Evolutionary conservation across 2,113 vertebrate species (phyloP), one percentile per base, ranked within the genome.

Genomic region (Acrocephalus kingi): DNA sequence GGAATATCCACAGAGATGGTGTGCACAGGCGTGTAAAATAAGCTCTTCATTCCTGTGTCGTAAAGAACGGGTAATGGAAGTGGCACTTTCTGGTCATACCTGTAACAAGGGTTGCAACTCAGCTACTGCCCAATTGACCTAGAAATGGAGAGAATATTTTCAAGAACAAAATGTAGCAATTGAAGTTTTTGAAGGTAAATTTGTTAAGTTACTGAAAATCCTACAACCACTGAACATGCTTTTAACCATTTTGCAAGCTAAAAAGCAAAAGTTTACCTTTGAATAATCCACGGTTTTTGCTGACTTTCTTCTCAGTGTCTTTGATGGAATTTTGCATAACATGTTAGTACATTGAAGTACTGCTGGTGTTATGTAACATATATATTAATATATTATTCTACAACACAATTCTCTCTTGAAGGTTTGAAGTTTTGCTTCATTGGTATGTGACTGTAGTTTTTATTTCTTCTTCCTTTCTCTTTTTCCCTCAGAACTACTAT

Each of bases 401-500:
- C 24, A 49, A 59, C 7, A 68, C 33, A 59, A 43, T 21, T 73
- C 11, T 27, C 15, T 85, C 51, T 71, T 75, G 33, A 56, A 33
- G 52, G 46, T 87, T 84, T 61, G 30, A 52, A 13, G 55, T 72
- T 93, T 84, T 58, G 6, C 13, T 90, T 68, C 14, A n/a, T 33
- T 87, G 21, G 20, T 85, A 46, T 39, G 8, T 81, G 71, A 80
- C 7, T 62, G 2, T 71, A 2, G 6, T 10, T n/a, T 48, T 51
- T 54, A 20, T 54, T 39, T 33, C 58, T 45, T 39, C 46, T 56
- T 33, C 67, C 84, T 80, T 91, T 39, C 61, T 73, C 52, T 84
- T 96, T 63, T 88, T 66, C 45, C 30, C 95, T 43, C 83, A 99
- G 98, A 99, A 99, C 96, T 99, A 99, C 94, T 99, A 99, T 54